Percentiles rank a stretch among this genome's conserved stretches.
Evolutionary conservation across 2,888 invertebrate species (phyloP).

Genomic region (Fabriciana adippe): DNA sequence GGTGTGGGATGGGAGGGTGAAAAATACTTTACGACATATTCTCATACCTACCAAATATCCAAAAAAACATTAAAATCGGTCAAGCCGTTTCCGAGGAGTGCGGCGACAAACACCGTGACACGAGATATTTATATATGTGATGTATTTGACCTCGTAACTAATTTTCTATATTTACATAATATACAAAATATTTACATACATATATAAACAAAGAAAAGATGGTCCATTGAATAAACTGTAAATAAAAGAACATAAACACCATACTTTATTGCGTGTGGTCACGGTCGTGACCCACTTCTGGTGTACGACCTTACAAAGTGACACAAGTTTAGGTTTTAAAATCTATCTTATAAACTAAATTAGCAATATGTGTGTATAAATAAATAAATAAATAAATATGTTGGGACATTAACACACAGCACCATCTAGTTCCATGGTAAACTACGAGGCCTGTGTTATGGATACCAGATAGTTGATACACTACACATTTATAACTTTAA

Average conservation of each 20-base stretch:
- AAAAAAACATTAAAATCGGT: no score
- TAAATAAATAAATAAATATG: no score
- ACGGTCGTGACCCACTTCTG: conserved; percentile 16
- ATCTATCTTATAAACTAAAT: neutral
- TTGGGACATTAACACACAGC: no score
- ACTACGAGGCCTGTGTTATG: no score
- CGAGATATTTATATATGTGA: no score
- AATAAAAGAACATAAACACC: conserved; percentile 10
- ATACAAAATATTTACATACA: conserved; percentile 1
- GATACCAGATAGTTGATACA: no score
- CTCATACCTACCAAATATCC: no score
- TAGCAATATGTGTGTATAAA: no score
- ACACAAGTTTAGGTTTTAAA: conserved; percentile 6
- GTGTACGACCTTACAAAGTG: neutral
- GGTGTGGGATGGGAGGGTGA: no score
- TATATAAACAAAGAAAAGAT: conserved; percentile 5
- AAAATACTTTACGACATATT: no score
- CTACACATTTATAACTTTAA: no score
- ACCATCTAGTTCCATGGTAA: no score
- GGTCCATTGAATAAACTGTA: neutral
- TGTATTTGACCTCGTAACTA: neutral
- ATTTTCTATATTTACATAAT: neutral
- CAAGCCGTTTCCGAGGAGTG: neutral
- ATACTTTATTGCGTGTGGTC: conserved; percentile 4
- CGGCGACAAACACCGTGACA: neutral